Percentiles rank a stretch among this genome's conserved stretches.
Evolutionary conservation across 2,888 invertebrate species (phyloP).

Genomic region (Synergus umbraculus): DNA sequence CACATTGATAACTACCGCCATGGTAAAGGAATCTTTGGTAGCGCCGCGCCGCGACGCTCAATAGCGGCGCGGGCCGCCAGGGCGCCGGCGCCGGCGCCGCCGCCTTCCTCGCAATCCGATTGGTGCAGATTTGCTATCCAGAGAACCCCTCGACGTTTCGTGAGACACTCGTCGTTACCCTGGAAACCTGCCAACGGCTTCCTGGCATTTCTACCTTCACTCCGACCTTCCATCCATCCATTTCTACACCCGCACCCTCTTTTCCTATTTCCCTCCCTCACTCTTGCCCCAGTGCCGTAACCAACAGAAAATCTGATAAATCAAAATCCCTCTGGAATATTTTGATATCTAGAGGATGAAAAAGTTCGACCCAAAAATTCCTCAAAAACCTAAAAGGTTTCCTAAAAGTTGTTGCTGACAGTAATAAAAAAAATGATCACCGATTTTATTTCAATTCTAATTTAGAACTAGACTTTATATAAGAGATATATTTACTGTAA

Average conservation of each 20-base stretch:
- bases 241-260: constrained; percentile 45
- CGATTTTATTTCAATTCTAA: too few relatives aligned
- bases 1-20: constrained; percentile 47
- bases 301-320: neutral
- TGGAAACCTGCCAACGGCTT: constrained; percentile 67
- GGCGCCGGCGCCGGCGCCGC: constrained; percentile 55
- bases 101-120: constrained; percentile 51
- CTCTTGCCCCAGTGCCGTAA: constrained; percentile 7
- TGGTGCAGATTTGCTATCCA: constrained; percentile 53
- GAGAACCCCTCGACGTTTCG: constrained; percentile 54
- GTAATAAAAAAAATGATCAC: too few relatives aligned
- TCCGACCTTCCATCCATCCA: constrained; percentile 53
- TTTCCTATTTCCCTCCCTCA: constrained; percentile 43
- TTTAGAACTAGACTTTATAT: too few relatives aligned
- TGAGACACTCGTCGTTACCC: constrained; percentile 73
- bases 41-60: constrained; percentile 50
- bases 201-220: constrained; percentile 53
- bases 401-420: too few relatives aligned
- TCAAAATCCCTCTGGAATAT: neutral
- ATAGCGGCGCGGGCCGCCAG: constrained; percentile 48
- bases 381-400: too few relatives aligned
- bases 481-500: too few relatives aligned
- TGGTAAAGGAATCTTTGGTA: constrained; percentile 53
- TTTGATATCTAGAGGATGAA: neutral
- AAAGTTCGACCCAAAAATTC: too few relatives aligned